A percentile compares a stretch with the other conserved stretches of the same genome.
These are phyloP conservation scores for Cassiopea xamachana DNA, from an alignment of 30 jellyfish, hydroid and myxozoan species.

Conservation along the genomic window DNA sequence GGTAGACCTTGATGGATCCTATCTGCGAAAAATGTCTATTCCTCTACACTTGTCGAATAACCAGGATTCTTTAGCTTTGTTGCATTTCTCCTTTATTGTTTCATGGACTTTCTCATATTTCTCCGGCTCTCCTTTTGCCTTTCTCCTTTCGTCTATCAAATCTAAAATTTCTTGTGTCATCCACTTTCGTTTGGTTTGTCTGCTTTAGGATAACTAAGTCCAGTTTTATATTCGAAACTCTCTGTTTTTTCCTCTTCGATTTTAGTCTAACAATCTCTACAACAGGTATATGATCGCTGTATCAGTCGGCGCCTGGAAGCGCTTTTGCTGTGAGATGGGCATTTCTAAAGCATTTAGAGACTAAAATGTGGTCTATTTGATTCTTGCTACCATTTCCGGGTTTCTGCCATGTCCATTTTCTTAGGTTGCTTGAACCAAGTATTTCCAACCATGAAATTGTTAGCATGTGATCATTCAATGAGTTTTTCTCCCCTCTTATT, in stretches of 20 bases:
- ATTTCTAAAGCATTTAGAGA: neutral
- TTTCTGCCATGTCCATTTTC: slow-evolving; percentile 32
- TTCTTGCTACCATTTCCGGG: slow-evolving; percentile 7
- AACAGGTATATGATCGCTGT: neutral
- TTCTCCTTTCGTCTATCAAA: slow-evolving; percentile 6
- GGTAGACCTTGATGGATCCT: neutral
- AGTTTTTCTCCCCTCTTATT: slow-evolving; percentile 20
- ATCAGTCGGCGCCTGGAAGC: slow-evolving; percentile 32
- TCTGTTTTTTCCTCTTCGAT: neutral
- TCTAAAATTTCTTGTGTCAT: slow-evolving; percentile 23
- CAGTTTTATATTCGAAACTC: neutral
- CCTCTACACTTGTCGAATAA: neutral
- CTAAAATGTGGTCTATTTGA: slow-evolving; percentile 19
- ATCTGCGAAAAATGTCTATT: neutral
- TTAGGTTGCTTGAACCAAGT: slow-evolving; percentile 29
- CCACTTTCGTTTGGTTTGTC: neutral
- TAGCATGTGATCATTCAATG: slow-evolving; percentile 13
- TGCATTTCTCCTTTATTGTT: neutral
- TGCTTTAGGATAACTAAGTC: neutral
- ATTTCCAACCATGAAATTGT: neutral
- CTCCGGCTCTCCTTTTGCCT: neutral
- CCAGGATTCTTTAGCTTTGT: slow-evolving; percentile 7
- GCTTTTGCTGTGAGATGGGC: neutral
- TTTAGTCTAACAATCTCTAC: neutral
- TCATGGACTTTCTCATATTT: neutral